Percentiles rank a stretch among this genome's conserved stretches.
These are phyloP conservation scores for Lochmaea crataegi DNA, from an alignment of 2,888 invertebrate species.

Conservation along the genomic window DNA sequence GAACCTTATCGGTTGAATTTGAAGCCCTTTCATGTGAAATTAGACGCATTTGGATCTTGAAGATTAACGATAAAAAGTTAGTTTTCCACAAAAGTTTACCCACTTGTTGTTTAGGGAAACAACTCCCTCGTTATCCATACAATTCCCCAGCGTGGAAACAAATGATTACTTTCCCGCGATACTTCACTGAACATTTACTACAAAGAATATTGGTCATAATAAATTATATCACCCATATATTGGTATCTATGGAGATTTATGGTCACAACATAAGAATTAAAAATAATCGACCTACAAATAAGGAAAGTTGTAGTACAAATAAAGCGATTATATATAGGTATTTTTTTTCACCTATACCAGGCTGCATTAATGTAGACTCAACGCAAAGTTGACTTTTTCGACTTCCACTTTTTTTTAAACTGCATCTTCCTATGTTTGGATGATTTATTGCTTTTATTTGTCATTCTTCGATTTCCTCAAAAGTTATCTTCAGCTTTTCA, in stretches of 20 bases:
- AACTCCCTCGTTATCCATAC: conserved; percentile 61
- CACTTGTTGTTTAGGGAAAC: conserved; percentile 56
- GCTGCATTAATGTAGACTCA: neutral
- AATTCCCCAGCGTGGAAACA: conserved; percentile 61
- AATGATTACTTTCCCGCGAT: no score
- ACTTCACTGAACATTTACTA: neutral
- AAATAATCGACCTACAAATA: neutral
- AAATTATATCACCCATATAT: neutral
- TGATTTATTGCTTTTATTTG: no score
- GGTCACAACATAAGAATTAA: neutral
- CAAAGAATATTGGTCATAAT: neutral
- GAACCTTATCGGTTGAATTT: no score
- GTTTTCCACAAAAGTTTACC: conserved; percentile 31
- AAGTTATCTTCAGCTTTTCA: no score
- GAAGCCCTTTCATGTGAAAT: neutral
- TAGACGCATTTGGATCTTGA: no score
- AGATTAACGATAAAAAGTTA: neutral
- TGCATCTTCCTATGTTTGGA: no score
- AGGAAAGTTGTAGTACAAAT: neutral
- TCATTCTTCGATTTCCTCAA: no score
- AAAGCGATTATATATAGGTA: no score
- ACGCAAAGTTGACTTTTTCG: no score
- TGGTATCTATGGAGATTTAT: neutral
- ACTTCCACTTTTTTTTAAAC: no score
- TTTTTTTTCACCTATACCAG: no score